Base-by-base conservation (phyloP, 2,888 invertebrate genomes). In the Petrolisthes cinctipes region DNA sequence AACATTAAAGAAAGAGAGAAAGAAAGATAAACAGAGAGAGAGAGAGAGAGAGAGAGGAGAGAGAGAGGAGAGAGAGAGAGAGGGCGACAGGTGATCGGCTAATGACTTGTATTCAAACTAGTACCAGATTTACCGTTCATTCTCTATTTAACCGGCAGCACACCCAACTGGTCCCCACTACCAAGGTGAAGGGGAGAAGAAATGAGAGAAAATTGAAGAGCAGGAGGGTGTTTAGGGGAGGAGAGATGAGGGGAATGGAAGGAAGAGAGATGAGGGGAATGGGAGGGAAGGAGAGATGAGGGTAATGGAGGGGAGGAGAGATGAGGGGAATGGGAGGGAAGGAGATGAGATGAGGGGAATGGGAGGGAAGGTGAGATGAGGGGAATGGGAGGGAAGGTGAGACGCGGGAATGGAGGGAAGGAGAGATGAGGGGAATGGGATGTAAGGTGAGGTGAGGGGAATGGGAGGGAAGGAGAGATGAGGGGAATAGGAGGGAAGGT, bases 351-450 rank as follows among this genome's bases (percentile, higher is more conserved):
- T 71, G n/a, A n/a, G n/a, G 5, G n/a, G 7, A 6, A n/a, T 5
- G 71, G n/a, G 71, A 71, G 5, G n/a, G n/a, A 17, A 71, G 71
- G 71, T 71, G n/a, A n/a, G n/a, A n/a, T 71, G n/a, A 71, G 71
- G 71, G 71, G n/a, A 17, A 17, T 11, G 9, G 71, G 71, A 17
- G 14, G 61, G 61, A 61, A 61, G 14, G 61, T 6, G 14, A 9
- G 14, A 5, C 71, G n/a, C 5, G n/a, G 7, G 71, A 5, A n/a
- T 17, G 71, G n/a, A n/a, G n/a, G 71, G n/a, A n/a, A 71, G 71
- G n/a, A n/a, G 5, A n/a, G n/a, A n/a, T 11, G 71, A 71, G 71
- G 5, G 71, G n/a, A n/a, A 71, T 11, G n/a, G 71, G n/a, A n/a
- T 11, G 71, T 11, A 5, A 71, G 9, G 61, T 61, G 61, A 61